These are phyloP conservation scores for Tauraco erythrolophus DNA, from an alignment of 2,113 vertebrate genomes.

Conservation along the genomic window DNA sequence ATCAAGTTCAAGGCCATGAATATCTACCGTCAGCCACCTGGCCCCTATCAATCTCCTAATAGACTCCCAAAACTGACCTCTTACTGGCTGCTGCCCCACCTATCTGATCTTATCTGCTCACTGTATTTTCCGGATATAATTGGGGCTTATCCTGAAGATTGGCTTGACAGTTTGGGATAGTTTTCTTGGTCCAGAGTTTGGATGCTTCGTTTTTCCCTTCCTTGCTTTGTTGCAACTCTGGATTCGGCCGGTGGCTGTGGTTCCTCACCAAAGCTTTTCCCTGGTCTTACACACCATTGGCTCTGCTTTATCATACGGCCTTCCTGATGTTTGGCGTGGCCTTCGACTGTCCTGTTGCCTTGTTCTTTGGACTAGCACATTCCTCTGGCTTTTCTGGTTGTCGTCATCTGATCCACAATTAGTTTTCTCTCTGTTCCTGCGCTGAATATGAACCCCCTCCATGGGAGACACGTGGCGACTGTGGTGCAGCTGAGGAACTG, in stretches of 20 bases:
- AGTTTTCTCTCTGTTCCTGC: neutral
- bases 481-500: neutral
- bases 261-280: neutral
- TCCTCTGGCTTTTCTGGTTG: neutral
- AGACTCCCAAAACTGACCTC: neutral
- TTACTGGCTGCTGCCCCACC: neutral
- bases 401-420: accelerated
- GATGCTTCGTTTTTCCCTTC: neutral
- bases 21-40: neutral
- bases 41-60: accelerated
- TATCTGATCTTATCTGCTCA: neutral
- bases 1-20: neutral
- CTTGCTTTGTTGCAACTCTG: too few species aligned
- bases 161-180: accelerated
- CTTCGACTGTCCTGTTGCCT: accelerated
- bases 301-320: accelerated
- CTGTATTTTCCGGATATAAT: accelerated
- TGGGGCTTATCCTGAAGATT: neutral
- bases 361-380: neutral
- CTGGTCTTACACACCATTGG: accelerated
- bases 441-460: accelerated
- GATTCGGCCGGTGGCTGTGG: neutral
- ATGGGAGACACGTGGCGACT: accelerated
- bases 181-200: accelerated
- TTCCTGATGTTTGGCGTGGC: neutral